phyloP scores from a whole-genome alignment of 2,113 vertebrate genomes.

The Coregonus clupeaformis region DNA sequence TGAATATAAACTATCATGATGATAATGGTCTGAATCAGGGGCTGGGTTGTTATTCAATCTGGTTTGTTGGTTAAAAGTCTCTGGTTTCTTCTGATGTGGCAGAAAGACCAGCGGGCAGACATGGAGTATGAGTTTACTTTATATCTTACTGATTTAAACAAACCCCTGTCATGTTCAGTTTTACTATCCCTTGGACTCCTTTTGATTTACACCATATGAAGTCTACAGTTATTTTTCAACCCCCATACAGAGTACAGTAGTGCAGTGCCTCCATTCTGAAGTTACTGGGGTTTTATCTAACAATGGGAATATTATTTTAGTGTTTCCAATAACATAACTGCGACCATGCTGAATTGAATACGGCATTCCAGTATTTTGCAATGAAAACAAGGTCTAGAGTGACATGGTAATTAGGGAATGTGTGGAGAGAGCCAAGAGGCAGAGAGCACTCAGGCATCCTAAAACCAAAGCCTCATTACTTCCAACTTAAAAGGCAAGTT shows the following conservation, averaged over 20 bases:
- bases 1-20: too few relatives aligned
- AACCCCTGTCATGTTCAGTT: background rate
- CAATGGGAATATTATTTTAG: slow-evolving; percentile 75
- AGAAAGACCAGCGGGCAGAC: too few relatives aligned
- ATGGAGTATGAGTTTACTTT: slow-evolving; percentile 68
- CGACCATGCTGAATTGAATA: slow-evolving; percentile 79
- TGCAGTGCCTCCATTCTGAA: background rate
- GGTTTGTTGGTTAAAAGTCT: slow-evolving; percentile 59
- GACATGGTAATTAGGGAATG: slow-evolving; percentile 96
- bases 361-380: slow-evolving; percentile 84
- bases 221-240: background rate
- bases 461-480: slow-evolving; percentile 75
- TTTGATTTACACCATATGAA: background rate
- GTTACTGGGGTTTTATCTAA: slow-evolving; percentile 63
- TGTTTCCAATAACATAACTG: slow-evolving; percentile 72
- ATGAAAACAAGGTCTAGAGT: slow-evolving; percentile 91
- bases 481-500: slow-evolving; percentile 41
- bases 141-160: background rate
- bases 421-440: slow-evolving; percentile 82
- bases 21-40: slow-evolving; percentile 36
- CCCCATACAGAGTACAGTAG: background rate
- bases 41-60: slow-evolving; percentile 73
- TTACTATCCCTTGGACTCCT: background rate
- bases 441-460: slow-evolving; percentile 76
- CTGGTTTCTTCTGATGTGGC: too few relatives aligned